Evolutionary conservation across 2,888 invertebrate genomes (phyloP).

Genomic region (Agrilus biguttatus): DNA sequence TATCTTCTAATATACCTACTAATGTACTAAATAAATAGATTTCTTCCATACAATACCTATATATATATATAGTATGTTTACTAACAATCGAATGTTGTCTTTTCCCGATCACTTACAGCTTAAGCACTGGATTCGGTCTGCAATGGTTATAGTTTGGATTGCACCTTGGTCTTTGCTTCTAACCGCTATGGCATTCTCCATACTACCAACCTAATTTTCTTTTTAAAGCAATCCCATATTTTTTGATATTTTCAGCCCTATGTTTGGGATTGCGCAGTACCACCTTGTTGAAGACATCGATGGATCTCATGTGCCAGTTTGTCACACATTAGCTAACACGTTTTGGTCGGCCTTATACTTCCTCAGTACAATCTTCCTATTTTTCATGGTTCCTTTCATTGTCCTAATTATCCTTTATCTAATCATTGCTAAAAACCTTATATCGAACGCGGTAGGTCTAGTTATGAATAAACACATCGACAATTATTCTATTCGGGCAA

Average conservation of each 20-base stretch:
- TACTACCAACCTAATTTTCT: no score
- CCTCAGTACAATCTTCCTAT: constrained; percentile 60
- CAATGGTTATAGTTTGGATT: no score
- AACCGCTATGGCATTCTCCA: no score
- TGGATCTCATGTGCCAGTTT: constrained; percentile 55
- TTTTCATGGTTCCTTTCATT: constrained; percentile 69
- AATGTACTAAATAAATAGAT: no score
- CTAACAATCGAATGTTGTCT: no score
- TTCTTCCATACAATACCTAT: no score
- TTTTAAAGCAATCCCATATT: no score
- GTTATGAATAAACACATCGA: constrained; percentile 59
- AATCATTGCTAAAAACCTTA: constrained; percentile 69
- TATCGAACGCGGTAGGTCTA: constrained; percentile 51
- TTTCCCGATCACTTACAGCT: no score
- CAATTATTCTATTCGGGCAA: constrained; percentile 53
- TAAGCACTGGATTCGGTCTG: no score
- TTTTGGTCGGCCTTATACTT: constrained; percentile 67
- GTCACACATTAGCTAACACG: constrained; percentile 64
- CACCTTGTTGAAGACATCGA: constrained; percentile 52
- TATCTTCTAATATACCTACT: no score
- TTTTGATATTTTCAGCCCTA: constrained; percentile 55
- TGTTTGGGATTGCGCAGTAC: constrained; percentile 62
- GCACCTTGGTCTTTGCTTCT: no score
- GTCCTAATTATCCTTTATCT: constrained; percentile 69
- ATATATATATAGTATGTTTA: no score